A percentile compares a stretch with the other conserved stretches of the same genome.
Conservation (phyloP, 2,888 invertebrate species). For the Nymphalis c-album region DNA sequence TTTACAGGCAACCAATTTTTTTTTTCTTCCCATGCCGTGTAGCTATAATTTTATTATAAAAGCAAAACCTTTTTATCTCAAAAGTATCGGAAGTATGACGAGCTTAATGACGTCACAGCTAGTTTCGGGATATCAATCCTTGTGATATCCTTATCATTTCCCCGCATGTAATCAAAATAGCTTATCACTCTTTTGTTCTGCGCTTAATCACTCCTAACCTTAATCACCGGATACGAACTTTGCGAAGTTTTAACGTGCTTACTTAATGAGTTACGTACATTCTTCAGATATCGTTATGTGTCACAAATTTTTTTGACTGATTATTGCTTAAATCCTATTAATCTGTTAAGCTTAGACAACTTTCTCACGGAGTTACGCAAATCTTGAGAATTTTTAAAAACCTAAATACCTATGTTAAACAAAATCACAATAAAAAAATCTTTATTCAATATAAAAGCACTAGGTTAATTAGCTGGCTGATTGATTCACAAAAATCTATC, state of each 20-base stretch:
- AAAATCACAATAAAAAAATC: no score
- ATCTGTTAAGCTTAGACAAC: no score
- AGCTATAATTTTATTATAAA: neutral
- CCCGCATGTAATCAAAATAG: constrained; percentile 32
- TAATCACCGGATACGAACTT: constrained; percentile 46
- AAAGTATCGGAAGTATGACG: neutral
- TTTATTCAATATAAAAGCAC: no score
- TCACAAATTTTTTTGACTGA: constrained; percentile 11
- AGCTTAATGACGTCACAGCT: neutral
- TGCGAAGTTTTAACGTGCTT: constrained; percentile 43
- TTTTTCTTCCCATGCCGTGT: no score
- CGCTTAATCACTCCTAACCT: constrained; percentile 45
- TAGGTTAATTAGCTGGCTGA: no score
- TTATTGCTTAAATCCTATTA: neutral
- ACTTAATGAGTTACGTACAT: constrained; percentile 42
- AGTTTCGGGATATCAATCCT: constrained; percentile 4
- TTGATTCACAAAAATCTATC: no score
- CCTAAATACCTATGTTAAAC: no score
- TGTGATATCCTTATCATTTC: constrained; percentile 33
- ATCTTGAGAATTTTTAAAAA: no score
- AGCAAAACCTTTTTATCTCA: neutral
- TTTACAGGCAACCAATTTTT: no score
- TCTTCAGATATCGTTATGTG: constrained; percentile 35
- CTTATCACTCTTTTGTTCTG: constrained; percentile 40
- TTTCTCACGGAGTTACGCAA: no score